Evolutionary conservation across 2,797 vertebrate genomes (phyloP).

Genomic region (Fringilla coelebs): DNA sequence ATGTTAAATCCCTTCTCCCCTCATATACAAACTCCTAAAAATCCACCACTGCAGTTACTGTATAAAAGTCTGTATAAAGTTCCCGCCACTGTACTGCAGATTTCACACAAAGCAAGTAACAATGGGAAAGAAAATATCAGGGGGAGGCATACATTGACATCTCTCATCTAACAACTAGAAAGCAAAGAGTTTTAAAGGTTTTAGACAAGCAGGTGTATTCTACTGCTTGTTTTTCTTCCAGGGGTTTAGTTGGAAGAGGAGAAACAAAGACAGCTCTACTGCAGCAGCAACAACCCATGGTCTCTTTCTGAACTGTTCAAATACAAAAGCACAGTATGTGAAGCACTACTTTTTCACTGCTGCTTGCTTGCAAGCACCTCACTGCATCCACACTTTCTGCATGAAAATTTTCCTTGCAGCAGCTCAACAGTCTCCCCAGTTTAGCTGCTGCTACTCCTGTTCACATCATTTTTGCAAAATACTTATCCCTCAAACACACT

Average conservation of each 20-base stretch:
- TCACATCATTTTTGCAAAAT: background rate
- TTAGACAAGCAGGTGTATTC: background rate
- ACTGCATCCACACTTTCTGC: background rate
- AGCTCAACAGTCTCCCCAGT: background rate
- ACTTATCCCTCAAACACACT: background rate
- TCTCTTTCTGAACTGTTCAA: background rate
- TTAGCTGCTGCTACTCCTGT: background rate
- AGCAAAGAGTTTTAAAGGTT: background rate
- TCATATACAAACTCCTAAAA: background rate
- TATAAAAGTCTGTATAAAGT: background rate
- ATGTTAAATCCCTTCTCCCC: background rate
- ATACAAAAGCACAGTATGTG: background rate
- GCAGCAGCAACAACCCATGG: background rate
- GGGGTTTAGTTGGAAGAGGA: background rate
- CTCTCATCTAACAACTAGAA: background rate
- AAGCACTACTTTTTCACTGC: background rate
- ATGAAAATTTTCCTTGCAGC: background rate
- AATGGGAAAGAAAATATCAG: background rate
- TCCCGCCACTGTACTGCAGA: background rate
- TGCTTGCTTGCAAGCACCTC: background rate
- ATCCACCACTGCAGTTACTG: background rate
- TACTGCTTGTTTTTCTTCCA: background rate
- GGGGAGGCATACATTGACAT: background rate
- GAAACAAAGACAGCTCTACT: background rate
- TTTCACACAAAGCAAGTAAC: background rate